Base-by-base conservation (phyloP, 2,888 invertebrate genomes). In the Acanthosepion pharaonis region DNA sequence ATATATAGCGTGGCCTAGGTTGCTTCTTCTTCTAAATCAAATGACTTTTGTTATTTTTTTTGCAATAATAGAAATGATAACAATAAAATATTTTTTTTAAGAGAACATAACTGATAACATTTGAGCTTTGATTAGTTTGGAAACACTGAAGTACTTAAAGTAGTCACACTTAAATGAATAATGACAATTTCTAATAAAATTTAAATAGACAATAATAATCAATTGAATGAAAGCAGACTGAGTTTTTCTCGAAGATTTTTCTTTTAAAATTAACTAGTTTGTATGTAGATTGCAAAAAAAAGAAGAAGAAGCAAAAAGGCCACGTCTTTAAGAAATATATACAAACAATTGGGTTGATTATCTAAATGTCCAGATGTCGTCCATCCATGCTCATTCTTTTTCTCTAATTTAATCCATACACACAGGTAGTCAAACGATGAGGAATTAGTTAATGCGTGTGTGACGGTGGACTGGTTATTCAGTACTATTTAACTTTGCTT, bases 221-320 rank as follows among this genome's bases (percentile, higher is more conserved):
- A 42, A 42, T 3, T 42, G 42, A 42, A 42, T 42, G 42, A 42
- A 42, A 42, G 42, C 42, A 42, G 42, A 42, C 42, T 42, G 42
- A 42, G 3, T 59, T 59, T 59, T 59, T 59, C 23, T 59, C 23
- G 5, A 59, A 59, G 23, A 5, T 5, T 59, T 59, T 59, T 23
- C 23, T 59, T 59, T 20, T 5, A 59, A 59, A 59, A 23, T 59
- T 59, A 59, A 23, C 59, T 23, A 23, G 59, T 23, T 59, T 51
- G 51, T 11, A 51, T 23, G 59, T 59, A 59, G 33, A 78, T 78
- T 78, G n/a, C 78, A 78, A 78, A 78, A 11, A 15, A 11, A 18
- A 78, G 33, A 78, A 78, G n/a, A 78, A 78, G 78, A 78, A 78
- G 78, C 78, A 78, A 78, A n/a, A 78, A 78, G 78, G 78, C 78